Base-by-base conservation (phyloP, 1,140 invertebrate species). In the Amyelois transitella region DNA sequence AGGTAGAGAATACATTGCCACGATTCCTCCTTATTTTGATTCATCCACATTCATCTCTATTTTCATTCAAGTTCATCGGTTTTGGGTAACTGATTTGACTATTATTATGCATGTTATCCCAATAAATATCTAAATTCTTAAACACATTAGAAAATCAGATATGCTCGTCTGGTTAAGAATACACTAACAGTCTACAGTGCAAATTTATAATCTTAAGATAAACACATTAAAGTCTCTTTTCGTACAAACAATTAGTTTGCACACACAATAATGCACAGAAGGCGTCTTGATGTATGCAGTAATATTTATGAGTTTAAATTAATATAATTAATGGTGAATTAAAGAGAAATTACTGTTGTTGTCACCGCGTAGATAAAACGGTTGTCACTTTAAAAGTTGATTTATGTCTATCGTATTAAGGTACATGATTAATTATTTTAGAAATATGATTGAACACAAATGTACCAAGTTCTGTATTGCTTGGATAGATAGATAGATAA, bases 321-420 rank as follows among this genome's bases (percentile, higher is more conserved):
- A 57, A 54, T 55, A 58, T 66, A 63, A 66, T 58, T 66, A 52
- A 66, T 66, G 60, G 50, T 24, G 53, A 55, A 18, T 58, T 57
- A 66, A 57, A 55, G 45, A 50, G 53, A 47, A 62, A 53, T 59
- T 62, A 57, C 57, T 25, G 55, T 54, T 61, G n/a, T 62, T 50
- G 56, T 57, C 54, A 51, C 44, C 51, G 19, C 10, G 22, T 56
- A 58, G 47, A 66, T 56, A 49, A 56, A 62, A 59, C 57, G 56
- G 51, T 59, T 54, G 57, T 53, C 38, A 32, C 22, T 20, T 53
- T 53, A 18, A 38, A 14, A 21, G 3, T 21, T 60, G 47, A 54
- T 60, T 52, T 55, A 52, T 24, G 21, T 1, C 1, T 17, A 20
- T n/a, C n/a, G 18, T 20, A 48, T 2, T 6, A 20, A 45, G 20